phyloP scores from a whole-genome alignment of 2,888 invertebrate genomes.

The Atethmia centrago region DNA sequence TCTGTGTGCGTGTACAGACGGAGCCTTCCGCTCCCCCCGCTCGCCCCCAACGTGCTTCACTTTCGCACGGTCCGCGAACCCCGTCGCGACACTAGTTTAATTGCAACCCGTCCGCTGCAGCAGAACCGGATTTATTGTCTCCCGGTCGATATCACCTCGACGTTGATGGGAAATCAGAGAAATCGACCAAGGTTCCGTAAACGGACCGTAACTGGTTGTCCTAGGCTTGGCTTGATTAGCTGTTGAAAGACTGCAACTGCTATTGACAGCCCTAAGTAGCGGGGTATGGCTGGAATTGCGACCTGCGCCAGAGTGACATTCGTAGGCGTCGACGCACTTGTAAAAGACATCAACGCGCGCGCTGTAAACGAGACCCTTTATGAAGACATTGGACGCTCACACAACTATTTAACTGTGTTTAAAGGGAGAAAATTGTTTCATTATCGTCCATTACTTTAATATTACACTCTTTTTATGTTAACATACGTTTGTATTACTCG shows the following conservation, averaged over 20 bases:
- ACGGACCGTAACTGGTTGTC: conserved; percentile 62
- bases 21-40: conserved; percentile 63
- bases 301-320: conserved; percentile 64
- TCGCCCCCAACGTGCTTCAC: conserved; percentile 81
- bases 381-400: conserved; percentile 54
- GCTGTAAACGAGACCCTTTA: conserved; percentile 44
- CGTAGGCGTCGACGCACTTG: conserved; percentile 64
- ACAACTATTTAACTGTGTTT: conserved; percentile 44
- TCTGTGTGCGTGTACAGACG: conserved; percentile 66
- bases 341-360: conserved; percentile 85
- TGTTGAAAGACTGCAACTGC: conserved; percentile 60
- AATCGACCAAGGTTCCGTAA: conserved; percentile 75
- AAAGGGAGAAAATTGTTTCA: conserved; percentile 44
- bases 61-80: conserved; percentile 88
- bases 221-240: conserved; percentile 59
- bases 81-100: conserved; percentile 89
- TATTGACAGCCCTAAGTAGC: conserved; percentile 66
- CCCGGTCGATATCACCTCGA: conserved; percentile 84
- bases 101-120: conserved; percentile 86
- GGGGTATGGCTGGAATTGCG: conserved; percentile 64
- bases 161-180: conserved; percentile 78
- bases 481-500: conserved; percentile 7
- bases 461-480: conserved; percentile 30
- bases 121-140: conserved; percentile 90
- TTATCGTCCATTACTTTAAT: conserved; percentile 32